Conservation (phyloP, 2,797 vertebrate species). For the Erpetoichthys calabaricus region DNA sequence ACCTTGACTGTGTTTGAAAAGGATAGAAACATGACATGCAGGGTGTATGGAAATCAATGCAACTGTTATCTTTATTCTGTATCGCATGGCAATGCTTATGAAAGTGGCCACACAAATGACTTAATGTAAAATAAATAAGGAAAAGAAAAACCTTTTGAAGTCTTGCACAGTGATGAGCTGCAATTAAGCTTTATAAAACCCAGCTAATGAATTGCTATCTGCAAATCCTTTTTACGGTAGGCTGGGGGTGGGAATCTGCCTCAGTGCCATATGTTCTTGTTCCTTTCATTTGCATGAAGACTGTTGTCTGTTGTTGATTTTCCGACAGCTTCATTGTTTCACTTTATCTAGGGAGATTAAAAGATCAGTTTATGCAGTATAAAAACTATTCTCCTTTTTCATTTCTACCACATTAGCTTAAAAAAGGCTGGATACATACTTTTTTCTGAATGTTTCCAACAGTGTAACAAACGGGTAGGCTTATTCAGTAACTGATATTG, state of each 20-base stretch:
- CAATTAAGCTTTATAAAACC: conserved; percentile 1
- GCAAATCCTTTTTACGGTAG: conserved; percentile 1
- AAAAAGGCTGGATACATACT: too few species aligned
- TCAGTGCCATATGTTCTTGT: neutral
- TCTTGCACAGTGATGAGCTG: neutral
- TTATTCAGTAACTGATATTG: too few species aligned
- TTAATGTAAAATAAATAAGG: conserved; percentile 1
- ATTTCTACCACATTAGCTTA: neutral
- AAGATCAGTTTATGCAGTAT: neutral
- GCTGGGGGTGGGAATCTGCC: neutral
- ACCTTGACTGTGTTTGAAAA: too few species aligned
- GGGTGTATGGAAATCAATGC: too few species aligned
- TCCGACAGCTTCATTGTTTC: neutral
- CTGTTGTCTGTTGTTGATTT: neutral
- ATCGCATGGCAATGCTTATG: too few species aligned
- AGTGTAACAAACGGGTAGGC: too few species aligned
- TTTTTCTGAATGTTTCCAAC: too few species aligned
- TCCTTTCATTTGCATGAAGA: neutral
- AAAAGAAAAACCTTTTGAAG: conserved; percentile 1
- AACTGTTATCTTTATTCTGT: too few species aligned
- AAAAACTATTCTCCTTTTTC: neutral
- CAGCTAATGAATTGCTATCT: neutral
- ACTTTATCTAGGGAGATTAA: neutral
- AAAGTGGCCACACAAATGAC: neutral
- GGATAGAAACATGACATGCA: too few species aligned